Percentiles rank a stretch among this genome's conserved stretches.
These are phyloP conservation scores for Eupsilia transversa DNA, from an alignment of 2,888 invertebrate species.

Conservation along the genomic window DNA sequence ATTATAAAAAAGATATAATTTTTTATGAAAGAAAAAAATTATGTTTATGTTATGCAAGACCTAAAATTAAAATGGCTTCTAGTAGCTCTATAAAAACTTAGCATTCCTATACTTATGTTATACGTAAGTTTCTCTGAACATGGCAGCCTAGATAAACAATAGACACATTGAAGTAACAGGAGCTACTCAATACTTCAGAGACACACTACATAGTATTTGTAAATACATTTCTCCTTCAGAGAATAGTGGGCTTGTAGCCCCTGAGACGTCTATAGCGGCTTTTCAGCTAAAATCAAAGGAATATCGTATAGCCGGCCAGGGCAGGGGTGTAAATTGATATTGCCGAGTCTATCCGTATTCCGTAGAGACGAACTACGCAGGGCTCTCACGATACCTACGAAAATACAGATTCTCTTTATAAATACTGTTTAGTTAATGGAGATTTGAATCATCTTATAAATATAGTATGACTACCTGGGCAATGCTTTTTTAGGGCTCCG, in stretches of 20 bases:
- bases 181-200: not conserved
- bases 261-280: conserved; percentile 6
- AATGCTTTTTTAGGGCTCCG: no score
- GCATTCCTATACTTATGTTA: not conserved
- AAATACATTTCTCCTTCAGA: conserved; percentile 13
- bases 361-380: not conserved
- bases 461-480: no score
- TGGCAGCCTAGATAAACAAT: conserved; percentile 3
- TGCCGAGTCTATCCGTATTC: conserved; percentile 11
- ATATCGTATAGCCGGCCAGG: conserved; percentile 37
- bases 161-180: not conserved
- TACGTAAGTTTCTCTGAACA: not conserved
- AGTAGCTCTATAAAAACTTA: not conserved
- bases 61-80: not conserved
- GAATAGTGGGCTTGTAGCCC: not conserved
- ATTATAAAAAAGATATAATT: not conserved
- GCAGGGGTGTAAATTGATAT: conserved; percentile 39
- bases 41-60: not conserved
- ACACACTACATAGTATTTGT: not conserved
- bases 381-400: not conserved
- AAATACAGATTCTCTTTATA: not conserved
- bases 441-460: not conserved
- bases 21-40: not conserved
- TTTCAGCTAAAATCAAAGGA: conserved; percentile 39
- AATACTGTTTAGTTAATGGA: not conserved